A percentile compares a stretch with the other conserved stretches of the same genome.
phyloP scores from a whole-genome alignment of 2,113 vertebrate genomes.

The Meles meles region DNA sequence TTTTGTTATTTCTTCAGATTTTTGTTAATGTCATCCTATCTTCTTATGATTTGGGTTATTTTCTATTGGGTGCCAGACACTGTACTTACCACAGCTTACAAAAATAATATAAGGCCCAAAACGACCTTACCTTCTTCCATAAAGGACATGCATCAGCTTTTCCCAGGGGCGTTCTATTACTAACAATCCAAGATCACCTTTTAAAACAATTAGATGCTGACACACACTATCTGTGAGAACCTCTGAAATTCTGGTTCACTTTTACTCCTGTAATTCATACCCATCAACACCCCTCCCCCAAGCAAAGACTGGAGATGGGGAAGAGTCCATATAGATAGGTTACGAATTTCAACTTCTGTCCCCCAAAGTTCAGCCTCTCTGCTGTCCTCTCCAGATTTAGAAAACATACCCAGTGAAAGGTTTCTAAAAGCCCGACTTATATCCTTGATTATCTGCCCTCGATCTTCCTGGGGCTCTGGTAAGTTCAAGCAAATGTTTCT shows the following conservation, averaged over 20 bases:
- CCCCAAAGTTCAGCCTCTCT: not conserved
- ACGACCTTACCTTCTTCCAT: not conserved
- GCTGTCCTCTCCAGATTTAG: not conserved
- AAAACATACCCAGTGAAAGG: not conserved
- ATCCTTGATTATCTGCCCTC: not conserved
- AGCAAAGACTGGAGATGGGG: not conserved
- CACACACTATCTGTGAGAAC: not conserved
- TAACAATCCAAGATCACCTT: not conserved
- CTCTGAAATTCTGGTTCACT: not conserved
- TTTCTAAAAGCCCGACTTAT: not conserved
- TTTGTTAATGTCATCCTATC: not conserved
- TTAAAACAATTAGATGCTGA: not conserved
- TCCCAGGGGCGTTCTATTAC: not conserved
- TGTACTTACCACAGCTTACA: not conserved
- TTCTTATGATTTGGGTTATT: not conserved
- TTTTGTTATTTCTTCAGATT: not conserved
- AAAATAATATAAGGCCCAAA: not conserved
- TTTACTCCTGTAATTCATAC: not conserved
- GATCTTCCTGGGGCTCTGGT: not conserved
- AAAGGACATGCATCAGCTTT: not conserved
- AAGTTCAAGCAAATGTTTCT: not conserved
- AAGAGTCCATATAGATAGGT: rapidly evolving
- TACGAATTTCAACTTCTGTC: not conserved
- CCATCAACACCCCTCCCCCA: not conserved
- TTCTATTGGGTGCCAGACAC: not conserved